Percentiles rank a stretch among this genome's conserved stretches.
Evolutionary conservation across 2,888 invertebrate genomes (phyloP).

Genomic region (Seladonia tumulorum): DNA sequence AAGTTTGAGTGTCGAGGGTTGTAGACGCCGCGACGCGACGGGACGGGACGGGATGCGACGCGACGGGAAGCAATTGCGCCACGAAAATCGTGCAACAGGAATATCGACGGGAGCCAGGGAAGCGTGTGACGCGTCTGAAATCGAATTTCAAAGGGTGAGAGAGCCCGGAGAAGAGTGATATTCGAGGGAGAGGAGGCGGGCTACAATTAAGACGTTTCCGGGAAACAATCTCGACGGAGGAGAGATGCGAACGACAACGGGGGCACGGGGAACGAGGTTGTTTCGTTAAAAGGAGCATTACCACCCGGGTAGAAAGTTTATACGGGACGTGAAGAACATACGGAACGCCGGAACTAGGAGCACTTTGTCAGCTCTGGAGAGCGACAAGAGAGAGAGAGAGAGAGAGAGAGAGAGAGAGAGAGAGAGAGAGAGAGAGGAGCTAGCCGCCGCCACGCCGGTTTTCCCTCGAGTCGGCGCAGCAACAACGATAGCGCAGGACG

Average conservation of each 20-base stretch:
- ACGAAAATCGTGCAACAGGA: neutral
- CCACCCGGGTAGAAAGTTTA: constrained; percentile 67
- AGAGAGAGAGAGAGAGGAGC: constrained; percentile 30
- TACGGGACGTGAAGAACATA: constrained; percentile 63
- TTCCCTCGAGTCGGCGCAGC: constrained; percentile 27
- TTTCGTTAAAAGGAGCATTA: constrained; percentile 66
- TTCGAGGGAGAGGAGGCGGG: neutral
- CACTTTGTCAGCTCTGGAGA: constrained; percentile 59
- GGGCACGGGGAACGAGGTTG: constrained; percentile 47
- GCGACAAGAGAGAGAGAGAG: constrained; percentile 32
- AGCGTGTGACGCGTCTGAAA: constrained; percentile 5
- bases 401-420: constrained; percentile 36
- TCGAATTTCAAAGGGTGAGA: constrained; percentile 21
- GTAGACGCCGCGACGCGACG: neutral
- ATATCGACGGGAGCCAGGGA: neutral
- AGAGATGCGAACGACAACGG: constrained; percentile 41
- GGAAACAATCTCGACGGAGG: constrained; percentile 43
- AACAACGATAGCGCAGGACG: constrained; percentile 58
- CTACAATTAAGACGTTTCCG: constrained; percentile 53
- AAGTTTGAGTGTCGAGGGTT: neutral
- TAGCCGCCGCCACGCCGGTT: neutral
- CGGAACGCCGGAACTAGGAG: constrained; percentile 57
- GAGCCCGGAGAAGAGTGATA: neutral
- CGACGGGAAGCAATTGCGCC: neutral
- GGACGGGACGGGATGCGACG: too few relatives aligned